Evolutionary conservation across 2,797 vertebrate species (phyloP).

Genomic region (Gobio occitaniae): DNA sequence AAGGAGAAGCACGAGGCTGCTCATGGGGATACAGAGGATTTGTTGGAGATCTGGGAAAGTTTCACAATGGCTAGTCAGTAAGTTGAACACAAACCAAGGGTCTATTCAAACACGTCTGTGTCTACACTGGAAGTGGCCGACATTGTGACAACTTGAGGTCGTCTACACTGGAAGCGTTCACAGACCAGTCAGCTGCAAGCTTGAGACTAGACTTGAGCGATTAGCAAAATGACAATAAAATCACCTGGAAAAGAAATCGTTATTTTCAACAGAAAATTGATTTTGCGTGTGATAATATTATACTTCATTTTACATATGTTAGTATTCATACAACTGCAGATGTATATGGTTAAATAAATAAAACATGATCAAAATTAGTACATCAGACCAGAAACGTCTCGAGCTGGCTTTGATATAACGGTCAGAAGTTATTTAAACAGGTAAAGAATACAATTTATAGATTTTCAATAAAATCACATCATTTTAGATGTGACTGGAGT

Average conservation of each 20-base stretch:
- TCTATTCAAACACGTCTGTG: not conserved
- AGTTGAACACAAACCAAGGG: not conserved
- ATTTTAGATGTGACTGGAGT: not conserved
- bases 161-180: slow-evolving; percentile 10
- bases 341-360: not conserved
- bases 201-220: not conserved
- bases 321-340: not conserved
- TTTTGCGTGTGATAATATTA: not conserved
- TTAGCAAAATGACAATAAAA: not conserved
- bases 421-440: slow-evolving; percentile 17
- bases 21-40: not conserved
- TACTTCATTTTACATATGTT: not conserved
- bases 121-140: slow-evolving; percentile 22
- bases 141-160: not conserved
- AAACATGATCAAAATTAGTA: not conserved
- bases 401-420: not conserved
- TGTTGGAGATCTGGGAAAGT: not conserved
- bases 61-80: not conserved
- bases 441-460: not conserved
- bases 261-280: not conserved
- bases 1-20: not conserved
- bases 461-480: not conserved
- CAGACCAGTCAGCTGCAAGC: not conserved
- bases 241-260: not conserved
- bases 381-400: not conserved